Conservation (phyloP, 2,888 invertebrate genomes). For the Tromatobia lineatoria region DNA sequence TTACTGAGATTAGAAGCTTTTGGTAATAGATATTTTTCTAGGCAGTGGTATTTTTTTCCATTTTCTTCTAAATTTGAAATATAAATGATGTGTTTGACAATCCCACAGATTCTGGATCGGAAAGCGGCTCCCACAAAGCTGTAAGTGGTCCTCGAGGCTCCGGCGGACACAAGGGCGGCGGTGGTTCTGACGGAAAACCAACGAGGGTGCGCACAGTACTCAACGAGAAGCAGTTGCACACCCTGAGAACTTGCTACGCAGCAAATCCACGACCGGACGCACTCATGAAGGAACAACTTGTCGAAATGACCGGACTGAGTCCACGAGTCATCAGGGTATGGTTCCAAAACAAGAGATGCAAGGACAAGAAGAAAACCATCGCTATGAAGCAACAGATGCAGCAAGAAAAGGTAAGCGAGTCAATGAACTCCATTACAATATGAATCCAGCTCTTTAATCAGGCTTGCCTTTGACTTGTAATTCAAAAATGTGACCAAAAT, state of each 20-base stretch:
- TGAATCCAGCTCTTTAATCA: slow-evolving; percentile 77
- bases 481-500: too few relatives aligned
- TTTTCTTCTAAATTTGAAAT: slow-evolving; percentile 7
- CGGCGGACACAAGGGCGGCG: slow-evolving; percentile 87
- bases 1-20: slow-evolving; percentile 24
- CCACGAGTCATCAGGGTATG: slow-evolving; percentile 99
- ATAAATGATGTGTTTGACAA: slow-evolving; percentile 34
- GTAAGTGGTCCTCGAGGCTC: slow-evolving; percentile 87
- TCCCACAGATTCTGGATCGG: slow-evolving; percentile 94
- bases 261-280: slow-evolving; percentile 99
- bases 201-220: slow-evolving; percentile 99
- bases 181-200: slow-evolving; percentile 95
- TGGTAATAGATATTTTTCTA: neutral
- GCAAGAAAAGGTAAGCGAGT: slow-evolving; percentile 94
- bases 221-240: slow-evolving; percentile 99
- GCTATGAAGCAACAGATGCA: slow-evolving; percentile 99
- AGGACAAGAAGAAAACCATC: slow-evolving; percentile 98
- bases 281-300: slow-evolving; percentile 99
- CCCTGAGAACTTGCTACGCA: slow-evolving; percentile 98
- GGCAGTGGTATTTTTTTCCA: neutral
- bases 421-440: slow-evolving; percentile 36
- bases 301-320: slow-evolving; percentile 99
- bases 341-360: slow-evolving; percentile 99
- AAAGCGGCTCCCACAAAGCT: slow-evolving; percentile 95
- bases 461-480: too few relatives aligned